Conservation (phyloP, 2,797 vertebrate genomes). For the Gallinago solitaria region DNA sequence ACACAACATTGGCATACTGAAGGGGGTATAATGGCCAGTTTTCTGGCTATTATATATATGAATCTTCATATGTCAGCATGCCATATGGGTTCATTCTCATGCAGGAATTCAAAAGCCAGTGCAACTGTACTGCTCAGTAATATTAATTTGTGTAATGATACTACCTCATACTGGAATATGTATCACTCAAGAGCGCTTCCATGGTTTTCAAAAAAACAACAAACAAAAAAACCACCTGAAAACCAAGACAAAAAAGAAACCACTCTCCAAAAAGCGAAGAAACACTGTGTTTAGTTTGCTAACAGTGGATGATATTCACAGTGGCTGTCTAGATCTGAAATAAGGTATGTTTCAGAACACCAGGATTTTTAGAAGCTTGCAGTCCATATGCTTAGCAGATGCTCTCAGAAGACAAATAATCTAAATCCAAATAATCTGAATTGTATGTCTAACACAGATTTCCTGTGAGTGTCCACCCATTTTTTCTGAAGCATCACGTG, state of each 20-base stretch:
- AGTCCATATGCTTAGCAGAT: background rate
- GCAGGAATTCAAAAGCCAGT: background rate
- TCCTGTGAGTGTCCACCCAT: background rate
- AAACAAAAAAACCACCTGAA: background rate
- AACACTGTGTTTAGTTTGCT: background rate
- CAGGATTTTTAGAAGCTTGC: background rate
- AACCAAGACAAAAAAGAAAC: background rate
- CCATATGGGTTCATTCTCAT: background rate
- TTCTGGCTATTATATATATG: background rate
- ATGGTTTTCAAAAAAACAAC: background rate
- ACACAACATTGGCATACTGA: background rate
- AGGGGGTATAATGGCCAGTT: background rate
- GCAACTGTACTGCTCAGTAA: background rate
- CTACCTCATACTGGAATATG: background rate
- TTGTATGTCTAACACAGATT: background rate
- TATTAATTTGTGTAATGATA: background rate
- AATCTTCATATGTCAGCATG: background rate
- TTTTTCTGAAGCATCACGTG: background rate
- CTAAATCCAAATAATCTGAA: background rate
- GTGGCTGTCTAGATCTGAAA: background rate
- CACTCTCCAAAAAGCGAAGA: background rate
- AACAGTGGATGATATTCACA: background rate
- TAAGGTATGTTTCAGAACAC: background rate
- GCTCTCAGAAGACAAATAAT: background rate
- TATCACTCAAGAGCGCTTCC: background rate